These are phyloP conservation scores for Phymatocera aterrima DNA, from an alignment of 2,888 invertebrate genomes.

Conservation along the genomic window DNA sequence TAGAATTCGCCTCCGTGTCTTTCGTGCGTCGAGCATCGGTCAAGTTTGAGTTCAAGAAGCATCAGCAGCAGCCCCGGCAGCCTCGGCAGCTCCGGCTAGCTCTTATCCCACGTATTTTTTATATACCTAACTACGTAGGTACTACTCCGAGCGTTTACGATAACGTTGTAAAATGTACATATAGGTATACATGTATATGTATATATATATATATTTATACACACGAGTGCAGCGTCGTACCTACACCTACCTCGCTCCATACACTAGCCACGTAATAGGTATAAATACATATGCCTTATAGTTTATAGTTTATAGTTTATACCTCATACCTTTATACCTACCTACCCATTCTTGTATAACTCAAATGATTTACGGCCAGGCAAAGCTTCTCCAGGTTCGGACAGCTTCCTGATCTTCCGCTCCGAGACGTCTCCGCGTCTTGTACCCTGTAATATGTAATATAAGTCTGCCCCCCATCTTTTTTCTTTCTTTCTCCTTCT, in stretches of 20 bases:
- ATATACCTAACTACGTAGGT: background rate
- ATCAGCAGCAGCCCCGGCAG: too few relatives aligned
- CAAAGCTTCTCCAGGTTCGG: conserved; percentile 20
- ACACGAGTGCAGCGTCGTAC: too few relatives aligned
- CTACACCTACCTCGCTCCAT: background rate
- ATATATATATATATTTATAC: too few relatives aligned
- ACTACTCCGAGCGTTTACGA: conserved; percentile 1
- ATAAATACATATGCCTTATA: background rate
- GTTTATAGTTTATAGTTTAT: too few relatives aligned
- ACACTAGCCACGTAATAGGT: background rate
- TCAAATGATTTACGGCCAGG: conserved; percentile 9
- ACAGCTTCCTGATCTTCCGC: conserved; percentile 28
- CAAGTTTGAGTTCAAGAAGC: too few relatives aligned
- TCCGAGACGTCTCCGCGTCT: background rate
- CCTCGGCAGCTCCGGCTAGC: too few relatives aligned
- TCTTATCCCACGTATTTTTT: background rate
- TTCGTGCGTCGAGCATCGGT: background rate
- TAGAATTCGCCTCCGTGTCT: conserved; percentile 11
- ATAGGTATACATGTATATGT: background rate
- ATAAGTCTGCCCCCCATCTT: background rate
- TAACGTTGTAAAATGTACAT: conserved; percentile 7
- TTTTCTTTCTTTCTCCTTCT: too few relatives aligned
- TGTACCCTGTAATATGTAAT: background rate
- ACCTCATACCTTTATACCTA: background rate
- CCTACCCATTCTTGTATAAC: conserved; percentile 6